These are phyloP conservation scores for Paracanthobrama guichenoti DNA, from an alignment of 2,113 vertebrate species.

Conservation along the genomic window DNA sequence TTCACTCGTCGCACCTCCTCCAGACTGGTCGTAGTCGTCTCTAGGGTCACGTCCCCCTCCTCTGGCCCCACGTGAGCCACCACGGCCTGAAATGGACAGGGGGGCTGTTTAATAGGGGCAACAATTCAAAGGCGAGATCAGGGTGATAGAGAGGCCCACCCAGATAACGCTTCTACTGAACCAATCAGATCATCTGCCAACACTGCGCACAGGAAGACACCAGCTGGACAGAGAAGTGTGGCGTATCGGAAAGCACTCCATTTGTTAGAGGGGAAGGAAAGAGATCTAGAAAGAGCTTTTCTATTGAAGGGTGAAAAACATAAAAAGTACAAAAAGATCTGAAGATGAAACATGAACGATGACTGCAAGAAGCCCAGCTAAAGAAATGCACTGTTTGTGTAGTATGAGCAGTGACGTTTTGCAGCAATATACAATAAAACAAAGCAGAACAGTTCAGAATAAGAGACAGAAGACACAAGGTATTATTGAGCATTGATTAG, in stretches of 20 bases:
- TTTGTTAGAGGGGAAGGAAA: slow-evolving; percentile 30
- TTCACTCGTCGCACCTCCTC: slow-evolving; percentile 70
- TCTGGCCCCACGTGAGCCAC: slow-evolving; percentile 80
- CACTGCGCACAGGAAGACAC: slow-evolving; percentile 7
- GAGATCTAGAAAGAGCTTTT: not conserved
- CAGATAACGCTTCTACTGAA: slow-evolving; percentile 25
- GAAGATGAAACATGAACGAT: slow-evolving; percentile 7
- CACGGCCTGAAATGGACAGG: slow-evolving; percentile 84
- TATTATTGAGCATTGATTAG: not conserved
- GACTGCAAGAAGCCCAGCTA: slow-evolving; percentile 7
- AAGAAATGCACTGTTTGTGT: not conserved
- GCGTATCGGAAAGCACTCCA: slow-evolving; percentile 10
- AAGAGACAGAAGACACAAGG: not conserved
- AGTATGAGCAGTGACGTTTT: not conserved
- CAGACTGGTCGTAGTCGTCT: slow-evolving; percentile 82
- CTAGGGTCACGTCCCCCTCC: slow-evolving; percentile 84
- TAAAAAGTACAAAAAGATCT: not conserved
- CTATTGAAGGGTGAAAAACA: not conserved
- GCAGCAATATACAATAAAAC: not conserved
- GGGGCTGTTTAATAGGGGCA: slow-evolving; percentile 61
- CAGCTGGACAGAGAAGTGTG: slow-evolving; percentile 14
- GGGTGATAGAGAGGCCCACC: slow-evolving; percentile 34
- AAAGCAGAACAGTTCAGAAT: not conserved
- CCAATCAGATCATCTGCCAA: slow-evolving; percentile 25
- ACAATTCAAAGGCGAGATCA: slow-evolving; percentile 17